These are phyloP conservation scores for Rostratula benghalensis DNA, from an alignment of 2,113 vertebrate genomes.

Conservation along the genomic window DNA sequence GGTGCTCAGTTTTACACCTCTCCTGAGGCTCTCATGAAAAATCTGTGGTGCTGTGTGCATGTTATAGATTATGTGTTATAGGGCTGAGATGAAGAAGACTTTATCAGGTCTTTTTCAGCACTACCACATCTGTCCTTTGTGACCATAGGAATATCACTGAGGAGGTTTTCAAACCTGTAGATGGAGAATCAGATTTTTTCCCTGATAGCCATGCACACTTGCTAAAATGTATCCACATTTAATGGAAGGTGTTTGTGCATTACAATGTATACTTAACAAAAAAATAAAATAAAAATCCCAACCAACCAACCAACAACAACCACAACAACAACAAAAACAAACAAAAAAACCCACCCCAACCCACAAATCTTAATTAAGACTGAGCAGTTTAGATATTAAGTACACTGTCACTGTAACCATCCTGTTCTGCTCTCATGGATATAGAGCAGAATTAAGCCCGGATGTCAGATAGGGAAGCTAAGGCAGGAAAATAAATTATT, in stretches of 20 bases:
- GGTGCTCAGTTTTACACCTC: background rate
- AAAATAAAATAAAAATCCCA: too few relatives aligned
- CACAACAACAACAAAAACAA: too few relatives aligned
- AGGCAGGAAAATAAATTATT: background rate
- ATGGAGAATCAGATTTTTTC: background rate
- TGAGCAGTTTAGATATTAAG: background rate
- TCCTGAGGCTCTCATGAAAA: constrained; percentile 13
- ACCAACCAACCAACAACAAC: too few relatives aligned
- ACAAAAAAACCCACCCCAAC: too few relatives aligned
- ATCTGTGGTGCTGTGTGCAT: background rate
- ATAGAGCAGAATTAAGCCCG: background rate
- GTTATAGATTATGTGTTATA: background rate
- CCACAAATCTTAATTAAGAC: background rate
- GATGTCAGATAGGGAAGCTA: background rate
- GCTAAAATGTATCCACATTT: background rate
- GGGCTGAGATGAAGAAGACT: background rate
- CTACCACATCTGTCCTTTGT: background rate
- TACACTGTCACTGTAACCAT: background rate
- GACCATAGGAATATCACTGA: background rate
- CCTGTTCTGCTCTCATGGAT: background rate
- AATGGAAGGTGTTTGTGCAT: background rate
- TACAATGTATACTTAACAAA: background rate
- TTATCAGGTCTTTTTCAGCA: constrained; percentile 10
- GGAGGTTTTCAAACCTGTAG: background rate
- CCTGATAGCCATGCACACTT: background rate